phyloP scores from a whole-genome alignment of 92 coral and sea anemone genomes.

The Zoanthus sociatus region DNA sequence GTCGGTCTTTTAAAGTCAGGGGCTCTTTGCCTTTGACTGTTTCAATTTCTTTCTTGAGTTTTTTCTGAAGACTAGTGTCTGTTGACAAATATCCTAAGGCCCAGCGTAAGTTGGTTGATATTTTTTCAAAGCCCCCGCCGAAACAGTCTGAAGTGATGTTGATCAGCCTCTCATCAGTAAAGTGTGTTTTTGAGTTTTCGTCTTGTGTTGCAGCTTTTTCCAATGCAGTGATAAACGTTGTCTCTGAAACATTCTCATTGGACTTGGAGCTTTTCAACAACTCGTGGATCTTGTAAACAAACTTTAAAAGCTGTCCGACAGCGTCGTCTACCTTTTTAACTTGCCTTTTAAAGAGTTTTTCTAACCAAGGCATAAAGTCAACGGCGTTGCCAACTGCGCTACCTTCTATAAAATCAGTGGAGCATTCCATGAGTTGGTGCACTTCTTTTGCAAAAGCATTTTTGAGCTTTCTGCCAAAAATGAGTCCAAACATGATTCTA shows the following conservation, averaged over 20 bases:
- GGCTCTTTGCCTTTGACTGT: constrained; percentile 75
- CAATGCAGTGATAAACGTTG: constrained; percentile 71
- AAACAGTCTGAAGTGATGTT: constrained; percentile 88
- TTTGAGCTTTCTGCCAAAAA: constrained; percentile 84
- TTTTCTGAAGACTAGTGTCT: constrained; percentile 77
- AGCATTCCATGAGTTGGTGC: constrained; percentile 77
- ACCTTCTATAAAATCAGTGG: constrained; percentile 87
- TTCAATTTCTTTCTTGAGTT: constrained; percentile 73
- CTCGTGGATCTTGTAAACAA: constrained; percentile 76
- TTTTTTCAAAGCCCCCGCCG: constrained; percentile 94
- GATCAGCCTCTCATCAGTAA: constrained; percentile 83
- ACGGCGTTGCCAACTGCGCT: constrained; percentile 89
- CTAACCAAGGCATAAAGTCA: constrained; percentile 98
- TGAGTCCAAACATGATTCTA: constrained; percentile 76
- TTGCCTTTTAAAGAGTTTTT: constrained; percentile 74
- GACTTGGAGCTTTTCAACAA: constrained; percentile 47
- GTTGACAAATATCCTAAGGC: constrained; percentile 85
- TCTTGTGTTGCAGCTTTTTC: constrained; percentile 58
- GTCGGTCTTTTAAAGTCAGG: constrained; percentile 77
- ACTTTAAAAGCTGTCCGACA: constrained; percentile 70
- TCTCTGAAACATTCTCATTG: constrained; percentile 13
- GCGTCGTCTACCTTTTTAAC: constrained; percentile 79
- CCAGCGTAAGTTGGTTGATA: constrained; percentile 85
- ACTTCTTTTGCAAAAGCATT: constrained; percentile 75
- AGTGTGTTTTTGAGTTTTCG: constrained; percentile 57